Percentiles rank a stretch among this genome's conserved stretches.
phyloP scores from a whole-genome alignment of 1,140 invertebrate genomes.

The Paraescarpia echinospica region DNA sequence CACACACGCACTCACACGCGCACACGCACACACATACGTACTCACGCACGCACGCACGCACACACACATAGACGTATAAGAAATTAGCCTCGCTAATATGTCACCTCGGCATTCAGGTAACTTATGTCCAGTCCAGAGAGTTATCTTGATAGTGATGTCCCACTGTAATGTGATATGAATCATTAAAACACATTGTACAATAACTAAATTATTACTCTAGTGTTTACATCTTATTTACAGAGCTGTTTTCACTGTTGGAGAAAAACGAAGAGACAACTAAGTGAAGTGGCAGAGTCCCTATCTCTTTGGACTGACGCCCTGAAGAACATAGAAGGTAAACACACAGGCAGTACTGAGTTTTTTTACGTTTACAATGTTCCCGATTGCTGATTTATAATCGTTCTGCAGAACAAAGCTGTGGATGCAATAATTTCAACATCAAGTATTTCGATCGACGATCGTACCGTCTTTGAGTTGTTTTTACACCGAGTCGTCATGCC shows the following conservation, averaged over 20 bases:
- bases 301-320: slow-evolving; percentile 11
- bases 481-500: too few species aligned
- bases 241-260: not conserved
- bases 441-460: too few species aligned
- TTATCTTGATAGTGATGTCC: too few species aligned
- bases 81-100: not conserved
- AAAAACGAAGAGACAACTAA: not conserved
- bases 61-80: not conserved
- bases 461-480: too few species aligned
- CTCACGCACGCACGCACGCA: slow-evolving; percentile 9
- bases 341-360: not conserved
- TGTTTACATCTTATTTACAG: not conserved
- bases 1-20: not conserved
- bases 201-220: not conserved
- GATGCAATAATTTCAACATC: too few species aligned
- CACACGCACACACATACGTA: not conserved
- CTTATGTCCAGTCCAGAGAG: too few species aligned
- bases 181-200: not conserved
- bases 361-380: too few species aligned
- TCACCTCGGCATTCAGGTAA: too few species aligned
- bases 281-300: not conserved
- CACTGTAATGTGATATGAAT: not conserved
- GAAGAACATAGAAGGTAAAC: slow-evolving; percentile 11
- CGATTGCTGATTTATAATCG: too few species aligned
- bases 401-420: too few species aligned